Conservation (phyloP, 2,797 vertebrate species). For the Poeciliopsis turneri region DNA sequence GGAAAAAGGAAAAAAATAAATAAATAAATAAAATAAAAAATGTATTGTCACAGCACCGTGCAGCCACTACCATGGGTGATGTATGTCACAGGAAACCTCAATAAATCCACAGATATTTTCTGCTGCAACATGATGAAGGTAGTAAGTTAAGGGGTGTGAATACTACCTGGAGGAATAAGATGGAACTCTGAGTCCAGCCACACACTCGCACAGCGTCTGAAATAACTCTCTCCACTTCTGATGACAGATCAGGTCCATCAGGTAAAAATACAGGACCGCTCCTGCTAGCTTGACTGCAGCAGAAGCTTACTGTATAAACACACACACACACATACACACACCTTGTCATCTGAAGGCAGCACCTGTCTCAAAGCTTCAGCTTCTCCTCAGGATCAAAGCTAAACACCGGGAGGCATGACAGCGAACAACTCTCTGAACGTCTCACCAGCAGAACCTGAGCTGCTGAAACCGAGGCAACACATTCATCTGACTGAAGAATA, state of each 20-base stretch:
- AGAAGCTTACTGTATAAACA: neutral
- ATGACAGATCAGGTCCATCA: conserved; percentile 43
- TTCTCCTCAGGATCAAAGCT: conserved; percentile 23
- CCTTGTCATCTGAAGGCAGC: neutral
- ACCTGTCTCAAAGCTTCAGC: neutral
- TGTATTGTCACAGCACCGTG: neutral
- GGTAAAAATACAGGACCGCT: conserved; percentile 24
- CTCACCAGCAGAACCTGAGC: conserved; percentile 1
- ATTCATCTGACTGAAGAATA: conserved; percentile 1
- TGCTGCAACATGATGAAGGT: neutral
- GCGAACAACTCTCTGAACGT: conserved; percentile 4
- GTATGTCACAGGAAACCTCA: neutral
- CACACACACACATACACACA: neutral
- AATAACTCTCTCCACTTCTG: conserved; percentile 48
- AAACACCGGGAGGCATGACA: conserved; percentile 6
- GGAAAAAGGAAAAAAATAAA: neutral
- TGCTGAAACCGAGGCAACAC: conserved; percentile 1
- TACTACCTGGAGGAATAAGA: neutral
- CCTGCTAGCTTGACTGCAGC: conserved; percentile 11
- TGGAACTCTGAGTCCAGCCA: conserved; percentile 9
- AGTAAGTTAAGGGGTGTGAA: neutral
- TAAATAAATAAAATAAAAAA: neutral
- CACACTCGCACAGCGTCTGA: conserved; percentile 27
- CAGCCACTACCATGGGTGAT: neutral
- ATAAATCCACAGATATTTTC: neutral